Evolutionary conservation across 2,888 invertebrate species (phyloP).

Genomic region (Coelinius sp.): DNA sequence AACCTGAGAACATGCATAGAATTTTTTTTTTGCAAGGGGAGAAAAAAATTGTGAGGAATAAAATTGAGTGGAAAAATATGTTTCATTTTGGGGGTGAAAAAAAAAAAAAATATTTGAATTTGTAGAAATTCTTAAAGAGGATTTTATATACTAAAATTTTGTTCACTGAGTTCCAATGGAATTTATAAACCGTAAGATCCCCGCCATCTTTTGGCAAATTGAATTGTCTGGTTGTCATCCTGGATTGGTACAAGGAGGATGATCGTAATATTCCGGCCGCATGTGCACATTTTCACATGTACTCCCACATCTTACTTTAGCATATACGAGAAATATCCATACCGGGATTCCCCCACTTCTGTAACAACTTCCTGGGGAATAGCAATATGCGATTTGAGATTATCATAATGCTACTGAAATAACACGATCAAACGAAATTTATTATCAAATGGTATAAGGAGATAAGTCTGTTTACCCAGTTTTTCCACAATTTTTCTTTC

Average conservation of each 20-base stretch:
- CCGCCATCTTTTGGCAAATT: constrained; percentile 26
- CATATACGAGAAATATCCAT: constrained; percentile 7
- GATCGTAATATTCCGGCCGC: constrained; percentile 41
- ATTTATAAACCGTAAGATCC: constrained; percentile 39
- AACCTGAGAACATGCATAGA: neutral
- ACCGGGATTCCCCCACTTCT: constrained; percentile 37
- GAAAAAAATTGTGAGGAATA: too few relatives aligned
- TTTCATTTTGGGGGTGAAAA: too few relatives aligned
- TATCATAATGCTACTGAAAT: constrained; percentile 58
- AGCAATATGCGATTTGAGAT: constrained; percentile 57
- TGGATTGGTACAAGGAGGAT: constrained; percentile 25
- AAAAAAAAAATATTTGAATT: too few relatives aligned
- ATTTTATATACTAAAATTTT: constrained; percentile 44
- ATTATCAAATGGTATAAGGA: constrained; percentile 19
- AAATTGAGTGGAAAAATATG: neutral
- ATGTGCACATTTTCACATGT: constrained; percentile 33
- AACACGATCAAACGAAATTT: constrained; percentile 38
- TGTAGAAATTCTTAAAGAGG: neutral
- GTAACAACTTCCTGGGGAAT: constrained; percentile 38
- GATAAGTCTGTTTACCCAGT: constrained; percentile 5
- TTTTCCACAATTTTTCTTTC: too few relatives aligned
- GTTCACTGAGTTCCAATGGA: constrained; percentile 34
- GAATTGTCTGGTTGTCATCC: constrained; percentile 36
- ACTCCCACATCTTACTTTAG: neutral
- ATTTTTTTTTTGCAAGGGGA: neutral